A percentile compares a stretch with the other conserved stretches of the same genome.
Conservation (phyloP, 2,888 invertebrate species). For the Hofmannophila pseudospretella region DNA sequence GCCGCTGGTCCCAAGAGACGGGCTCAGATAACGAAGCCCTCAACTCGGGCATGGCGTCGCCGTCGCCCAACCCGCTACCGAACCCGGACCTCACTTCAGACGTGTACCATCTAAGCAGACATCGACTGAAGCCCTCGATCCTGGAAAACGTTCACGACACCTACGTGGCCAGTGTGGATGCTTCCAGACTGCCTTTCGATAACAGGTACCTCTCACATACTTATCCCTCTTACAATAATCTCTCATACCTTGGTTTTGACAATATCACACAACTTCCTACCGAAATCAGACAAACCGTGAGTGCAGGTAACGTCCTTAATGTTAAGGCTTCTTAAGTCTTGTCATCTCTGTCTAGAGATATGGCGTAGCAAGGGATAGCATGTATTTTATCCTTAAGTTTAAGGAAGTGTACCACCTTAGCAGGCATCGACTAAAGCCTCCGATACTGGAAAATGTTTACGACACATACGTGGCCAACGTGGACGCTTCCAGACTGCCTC, state of each 20-base stretch:
- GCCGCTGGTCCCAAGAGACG: slow-evolving; percentile 89
- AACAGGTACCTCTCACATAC: too few relatives aligned
- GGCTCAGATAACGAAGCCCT: slow-evolving; percentile 85
- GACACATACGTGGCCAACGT: slow-evolving; percentile 74
- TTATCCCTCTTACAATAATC: too few relatives aligned
- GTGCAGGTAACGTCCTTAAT: too few relatives aligned
- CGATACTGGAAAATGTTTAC: slow-evolving; percentile 77
- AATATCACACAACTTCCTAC: too few relatives aligned
- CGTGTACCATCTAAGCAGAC: slow-evolving; percentile 70
- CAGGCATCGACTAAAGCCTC: slow-evolving; percentile 74
- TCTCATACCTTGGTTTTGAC: too few relatives aligned
- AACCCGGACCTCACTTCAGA: slow-evolving; percentile 86
- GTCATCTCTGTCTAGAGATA: too few relatives aligned
- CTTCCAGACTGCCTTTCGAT: slow-evolving; percentile 56
- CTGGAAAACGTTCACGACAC: slow-evolving; percentile 79
- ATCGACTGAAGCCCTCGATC: slow-evolving; percentile 75
- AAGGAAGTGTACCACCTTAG: slow-evolving; percentile 77
- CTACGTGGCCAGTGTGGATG: slow-evolving; percentile 68
- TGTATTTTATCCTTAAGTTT: too few relatives aligned
- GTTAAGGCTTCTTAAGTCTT: too few relatives aligned
- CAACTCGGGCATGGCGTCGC: slow-evolving; percentile 41
- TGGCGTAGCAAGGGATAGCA: too few relatives aligned
- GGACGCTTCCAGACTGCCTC: slow-evolving; percentile 54
- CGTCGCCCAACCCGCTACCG: slow-evolving; percentile 83
- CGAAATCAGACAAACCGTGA: too few relatives aligned